phyloP scores from a whole-genome alignment of 2,888 invertebrate genomes.

The Tetragonula carbonaria region DNA sequence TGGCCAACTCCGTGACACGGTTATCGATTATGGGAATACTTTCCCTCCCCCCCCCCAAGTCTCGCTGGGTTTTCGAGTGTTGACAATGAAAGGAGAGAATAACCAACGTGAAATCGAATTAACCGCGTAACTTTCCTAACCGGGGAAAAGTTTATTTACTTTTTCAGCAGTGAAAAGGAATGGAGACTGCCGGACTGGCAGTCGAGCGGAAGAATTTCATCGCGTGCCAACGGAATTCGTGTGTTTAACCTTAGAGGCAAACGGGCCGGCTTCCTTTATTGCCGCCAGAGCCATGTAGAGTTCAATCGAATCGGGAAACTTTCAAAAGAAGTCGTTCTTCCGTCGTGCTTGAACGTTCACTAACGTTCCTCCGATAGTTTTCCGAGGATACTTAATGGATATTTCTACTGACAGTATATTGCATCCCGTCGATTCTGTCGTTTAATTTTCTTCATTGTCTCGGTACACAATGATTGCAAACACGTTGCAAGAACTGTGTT shows the following conservation, averaged over 20 bases:
- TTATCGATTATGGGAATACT: conserved; percentile 49
- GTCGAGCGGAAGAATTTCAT: conserved; percentile 16
- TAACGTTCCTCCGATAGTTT: background rate
- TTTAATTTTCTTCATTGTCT: too few species aligned
- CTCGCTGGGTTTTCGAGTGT: conserved; percentile 23
- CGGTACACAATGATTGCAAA: too few species aligned
- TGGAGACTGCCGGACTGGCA: background rate
- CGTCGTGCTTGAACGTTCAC: background rate
- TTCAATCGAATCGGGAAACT: conserved; percentile 22
- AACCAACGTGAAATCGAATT: conserved; percentile 36
- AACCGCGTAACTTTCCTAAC: conserved; percentile 18
- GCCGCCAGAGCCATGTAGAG: background rate
- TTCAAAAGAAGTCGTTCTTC: background rate
- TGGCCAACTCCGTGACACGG: conserved; percentile 26
- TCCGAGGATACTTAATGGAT: background rate
- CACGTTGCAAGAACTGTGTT: too few species aligned
- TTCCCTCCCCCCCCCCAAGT: conserved; percentile 3
- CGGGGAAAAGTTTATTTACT: conserved; percentile 40
- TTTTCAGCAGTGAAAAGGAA: background rate
- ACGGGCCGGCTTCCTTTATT: conserved; percentile 26
- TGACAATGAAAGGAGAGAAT: conserved; percentile 25
- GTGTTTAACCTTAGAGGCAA: conserved; percentile 17
- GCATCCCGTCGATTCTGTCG: too few species aligned
- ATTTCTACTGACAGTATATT: background rate
- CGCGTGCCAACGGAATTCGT: conserved; percentile 24